Conservation (phyloP, 2,113 vertebrate genomes). For the Oryzias melastigma region DNA sequence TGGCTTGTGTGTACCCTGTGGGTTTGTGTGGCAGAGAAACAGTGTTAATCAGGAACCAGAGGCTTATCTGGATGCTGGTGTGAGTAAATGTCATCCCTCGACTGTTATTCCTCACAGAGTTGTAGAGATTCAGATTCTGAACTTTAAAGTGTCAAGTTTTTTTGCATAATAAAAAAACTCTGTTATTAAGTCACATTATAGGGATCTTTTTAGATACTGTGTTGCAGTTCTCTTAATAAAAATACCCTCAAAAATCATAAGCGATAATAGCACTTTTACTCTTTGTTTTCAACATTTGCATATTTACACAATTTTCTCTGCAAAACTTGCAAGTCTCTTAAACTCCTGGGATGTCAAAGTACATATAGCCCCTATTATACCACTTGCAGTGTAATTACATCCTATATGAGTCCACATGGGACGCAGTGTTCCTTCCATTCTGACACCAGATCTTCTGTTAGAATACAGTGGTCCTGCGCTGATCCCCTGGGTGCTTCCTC, state of each 20-base stretch:
- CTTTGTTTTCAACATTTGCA: too few relatives aligned
- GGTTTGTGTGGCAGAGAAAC: not conserved
- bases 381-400: not conserved
- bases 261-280: too few relatives aligned
- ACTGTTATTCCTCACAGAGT: not conserved
- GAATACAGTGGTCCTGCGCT: slow-evolving; percentile 44
- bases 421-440: not conserved
- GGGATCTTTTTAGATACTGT: too few relatives aligned
- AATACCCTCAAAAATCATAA: too few relatives aligned
- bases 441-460: slow-evolving; percentile 22
- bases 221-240: too few relatives aligned
- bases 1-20: not conserved
- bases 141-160: not conserved
- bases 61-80: not conserved
- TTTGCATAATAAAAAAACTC: not conserved
- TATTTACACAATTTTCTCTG: not conserved
- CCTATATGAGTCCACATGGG: slow-evolving; percentile 6
- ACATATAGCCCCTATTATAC: slow-evolving; percentile 2
- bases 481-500: slow-evolving; percentile 59
- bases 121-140: not conserved
- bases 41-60: not conserved
- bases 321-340: not conserved
- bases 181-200: not conserved
- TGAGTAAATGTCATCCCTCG: not conserved
- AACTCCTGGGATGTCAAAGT: slow-evolving; percentile 2